These are phyloP conservation scores for Maccullochella peelii DNA, from an alignment of 2,113 vertebrate genomes.

Conservation along the genomic window DNA sequence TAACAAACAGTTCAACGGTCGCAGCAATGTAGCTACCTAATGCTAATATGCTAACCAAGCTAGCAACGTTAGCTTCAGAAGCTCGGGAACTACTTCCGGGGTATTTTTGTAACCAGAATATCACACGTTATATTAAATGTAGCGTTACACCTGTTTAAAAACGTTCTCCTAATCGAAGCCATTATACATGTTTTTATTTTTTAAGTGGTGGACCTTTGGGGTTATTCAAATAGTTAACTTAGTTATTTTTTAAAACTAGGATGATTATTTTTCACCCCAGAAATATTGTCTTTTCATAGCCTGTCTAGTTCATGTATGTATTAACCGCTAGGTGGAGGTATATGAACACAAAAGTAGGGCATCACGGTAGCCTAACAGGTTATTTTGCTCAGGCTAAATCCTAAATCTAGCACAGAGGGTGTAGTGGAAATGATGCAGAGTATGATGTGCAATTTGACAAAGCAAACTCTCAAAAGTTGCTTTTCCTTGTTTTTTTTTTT, in stretches of 20 bases:
- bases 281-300: not conserved
- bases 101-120: not conserved
- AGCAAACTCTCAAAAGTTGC: no score
- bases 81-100: constrained; percentile 47
- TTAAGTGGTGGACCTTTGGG: rapidly evolving
- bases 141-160: not conserved
- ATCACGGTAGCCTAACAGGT: not conserved
- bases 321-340: constrained; percentile 35
- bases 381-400: no score
- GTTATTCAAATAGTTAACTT: not conserved
- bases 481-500: no score
- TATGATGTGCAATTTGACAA: no score
- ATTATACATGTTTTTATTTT: not conserved
- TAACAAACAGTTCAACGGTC: not conserved
- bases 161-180: not conserved
- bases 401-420: no score
- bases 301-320: not conserved
- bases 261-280: not conserved
- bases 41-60: not conserved
- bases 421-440: no score
- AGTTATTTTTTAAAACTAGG: not conserved
- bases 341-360: not conserved
- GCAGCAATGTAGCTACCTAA: not conserved
- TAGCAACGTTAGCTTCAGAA: not conserved
- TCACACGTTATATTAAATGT: not conserved